Conservation (phyloP, 2,797 vertebrate species). For the Sciaenops ocellatus region DNA sequence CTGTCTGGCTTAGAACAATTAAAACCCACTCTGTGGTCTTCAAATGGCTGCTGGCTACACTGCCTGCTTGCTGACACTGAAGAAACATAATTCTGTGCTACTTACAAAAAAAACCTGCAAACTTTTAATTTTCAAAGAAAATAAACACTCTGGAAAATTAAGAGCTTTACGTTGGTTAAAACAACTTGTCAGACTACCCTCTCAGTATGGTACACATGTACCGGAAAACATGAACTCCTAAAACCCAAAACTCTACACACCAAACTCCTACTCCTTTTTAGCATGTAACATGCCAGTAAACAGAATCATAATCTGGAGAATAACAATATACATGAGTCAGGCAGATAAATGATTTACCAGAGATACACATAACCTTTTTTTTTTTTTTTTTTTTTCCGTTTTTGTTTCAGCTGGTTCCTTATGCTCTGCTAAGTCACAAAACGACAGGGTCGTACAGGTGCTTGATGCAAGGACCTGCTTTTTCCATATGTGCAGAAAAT, state of each 20-base stretch:
- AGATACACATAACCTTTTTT: conserved; percentile 73
- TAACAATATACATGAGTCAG: conserved; percentile 82
- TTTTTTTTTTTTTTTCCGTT: conserved; percentile 59
- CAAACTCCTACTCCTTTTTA: conserved; percentile 67
- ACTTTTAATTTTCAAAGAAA: conserved; percentile 79
- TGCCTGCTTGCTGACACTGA: conserved; percentile 69
- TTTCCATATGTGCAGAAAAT: conserved; percentile 86
- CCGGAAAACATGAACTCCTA: conserved; percentile 73
- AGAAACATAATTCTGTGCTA: conserved; percentile 75
- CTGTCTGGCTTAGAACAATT: conserved; percentile 67
- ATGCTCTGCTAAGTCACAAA: conserved; percentile 86
- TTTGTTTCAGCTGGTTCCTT: conserved; percentile 80
- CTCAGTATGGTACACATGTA: conserved; percentile 71
- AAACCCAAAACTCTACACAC: conserved; percentile 66
- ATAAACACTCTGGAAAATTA: conserved; percentile 80
- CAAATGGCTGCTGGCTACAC: conserved; percentile 75
- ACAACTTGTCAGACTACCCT: conserved; percentile 77
- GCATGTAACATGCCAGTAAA: conserved; percentile 86
- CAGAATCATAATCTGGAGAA: conserved; percentile 80
- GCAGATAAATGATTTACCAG: conserved; percentile 91
- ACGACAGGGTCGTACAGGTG: conserved; percentile 81
- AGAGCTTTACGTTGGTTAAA: conserved; percentile 82
- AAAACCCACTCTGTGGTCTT: conserved; percentile 72
- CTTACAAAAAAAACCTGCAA: conserved; percentile 71
- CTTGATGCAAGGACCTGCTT: conserved; percentile 90